Percentiles rank a stretch among this genome's conserved stretches.
These are phyloP conservation scores for Protaetia brevitarsis DNA, from an alignment of 1,140 invertebrate genomes.

Conservation along the genomic window DNA sequence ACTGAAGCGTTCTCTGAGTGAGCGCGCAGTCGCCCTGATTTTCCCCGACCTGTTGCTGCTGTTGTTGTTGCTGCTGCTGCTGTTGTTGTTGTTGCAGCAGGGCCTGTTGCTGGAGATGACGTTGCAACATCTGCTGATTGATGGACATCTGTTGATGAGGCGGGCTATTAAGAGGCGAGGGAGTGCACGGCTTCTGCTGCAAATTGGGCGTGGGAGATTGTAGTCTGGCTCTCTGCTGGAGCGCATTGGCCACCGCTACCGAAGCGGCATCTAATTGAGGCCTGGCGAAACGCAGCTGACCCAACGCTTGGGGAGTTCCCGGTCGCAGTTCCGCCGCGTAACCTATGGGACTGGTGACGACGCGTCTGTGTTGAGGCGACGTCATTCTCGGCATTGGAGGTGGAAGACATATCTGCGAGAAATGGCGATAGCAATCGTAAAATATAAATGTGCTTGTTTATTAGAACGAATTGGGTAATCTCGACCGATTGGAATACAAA, in stretches of 20 bases:
- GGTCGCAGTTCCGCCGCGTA: slow-evolving; percentile 49
- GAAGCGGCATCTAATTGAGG: slow-evolving; percentile 36
- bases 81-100: slow-evolving; percentile 38
- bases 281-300: slow-evolving; percentile 45
- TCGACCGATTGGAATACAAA: too few relatives aligned
- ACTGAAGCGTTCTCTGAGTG: slow-evolving; percentile 43
- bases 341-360: slow-evolving; percentile 55
- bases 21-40: slow-evolving; percentile 32
- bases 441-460: too few relatives aligned
- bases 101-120: slow-evolving; percentile 44
- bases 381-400: slow-evolving; percentile 55
- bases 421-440: too few relatives aligned
- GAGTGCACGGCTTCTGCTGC: slow-evolving; percentile 43
- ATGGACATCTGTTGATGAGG: slow-evolving; percentile 40
- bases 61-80: slow-evolving; percentile 23
- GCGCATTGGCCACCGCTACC: too few relatives aligned
- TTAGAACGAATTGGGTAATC: too few relatives aligned
- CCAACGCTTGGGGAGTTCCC: slow-evolving; percentile 46
- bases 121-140: slow-evolving; percentile 44
- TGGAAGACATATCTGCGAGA: slow-evolving; percentile 39
- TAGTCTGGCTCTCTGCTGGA: slow-evolving; percentile 35
- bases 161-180: slow-evolving; percentile 45
- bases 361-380: slow-evolving; percentile 57
- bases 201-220: slow-evolving; percentile 38
- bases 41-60: slow-evolving; percentile 29